A percentile compares a stretch with the other conserved stretches of the same genome.
These are phyloP conservation scores for Petrocephalus microphthalmus DNA, from an alignment of 2,113 vertebrate species.

Conservation along the genomic window DNA sequence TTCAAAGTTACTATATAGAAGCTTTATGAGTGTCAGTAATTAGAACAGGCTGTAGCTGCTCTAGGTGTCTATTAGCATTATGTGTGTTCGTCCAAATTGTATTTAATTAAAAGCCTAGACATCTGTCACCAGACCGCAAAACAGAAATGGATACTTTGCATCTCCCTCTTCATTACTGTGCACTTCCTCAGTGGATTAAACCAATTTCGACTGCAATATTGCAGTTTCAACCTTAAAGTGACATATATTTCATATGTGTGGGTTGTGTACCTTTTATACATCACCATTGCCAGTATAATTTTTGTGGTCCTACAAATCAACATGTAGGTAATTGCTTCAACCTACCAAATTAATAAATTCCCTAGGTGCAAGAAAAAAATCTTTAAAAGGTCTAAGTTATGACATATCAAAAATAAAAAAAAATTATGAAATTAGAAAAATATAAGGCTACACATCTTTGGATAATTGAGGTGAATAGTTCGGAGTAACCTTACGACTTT, in stretches of 20 bases:
- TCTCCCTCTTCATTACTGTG: not conserved
- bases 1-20: not conserved
- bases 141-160: slow-evolving; percentile 9
- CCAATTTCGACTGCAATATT: not conserved
- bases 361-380: not conserved
- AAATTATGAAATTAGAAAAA: slow-evolving; percentile 8
- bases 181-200: slow-evolving; percentile 2
- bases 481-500: not conserved
- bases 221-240: not conserved
- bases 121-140: not conserved
- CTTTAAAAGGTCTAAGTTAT: not conserved
- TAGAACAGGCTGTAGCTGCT: slow-evolving; percentile 11
- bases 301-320: not conserved
- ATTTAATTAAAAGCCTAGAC: slow-evolving; percentile 9
- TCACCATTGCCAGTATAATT: not conserved
- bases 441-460: not conserved
- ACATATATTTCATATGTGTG: not conserved
- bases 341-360: not conserved
- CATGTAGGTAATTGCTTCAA: not conserved
- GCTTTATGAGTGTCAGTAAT: slow-evolving; percentile 15
- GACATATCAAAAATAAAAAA: slow-evolving; percentile 16
- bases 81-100: not conserved
- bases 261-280: not conserved
- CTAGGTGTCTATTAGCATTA: slow-evolving; percentile 15
- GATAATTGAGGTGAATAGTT: slow-evolving; percentile 4